These are phyloP conservation scores for Poeciliopsis paucimaculata DNA, from an alignment of 2,797 vertebrate species.

Conservation along the genomic window DNA sequence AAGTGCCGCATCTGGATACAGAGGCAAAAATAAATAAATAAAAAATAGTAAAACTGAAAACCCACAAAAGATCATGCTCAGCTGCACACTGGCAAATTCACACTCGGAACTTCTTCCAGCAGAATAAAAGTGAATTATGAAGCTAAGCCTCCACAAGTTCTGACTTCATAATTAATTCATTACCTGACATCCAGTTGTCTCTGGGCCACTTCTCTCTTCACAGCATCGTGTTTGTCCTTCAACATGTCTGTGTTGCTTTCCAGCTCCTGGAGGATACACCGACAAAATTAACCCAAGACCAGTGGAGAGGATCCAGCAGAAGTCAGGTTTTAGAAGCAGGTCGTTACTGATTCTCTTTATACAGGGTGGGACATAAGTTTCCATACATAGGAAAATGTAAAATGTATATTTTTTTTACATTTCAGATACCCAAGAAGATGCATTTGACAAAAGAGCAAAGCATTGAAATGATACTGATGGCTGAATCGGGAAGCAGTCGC, in stretches of 20 bases:
- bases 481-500: too few relatives aligned
- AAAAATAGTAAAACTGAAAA: neutral
- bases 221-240: slow-evolving; percentile 84
- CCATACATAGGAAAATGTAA: too few relatives aligned
- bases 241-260: slow-evolving; percentile 78
- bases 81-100: neutral
- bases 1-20: neutral
- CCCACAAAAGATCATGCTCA: neutral
- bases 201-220: slow-evolving; percentile 85
- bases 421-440: too few relatives aligned
- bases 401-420: too few relatives aligned
- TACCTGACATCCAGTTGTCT: slow-evolving; percentile 85
- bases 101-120: neutral
- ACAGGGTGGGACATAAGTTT: too few relatives aligned
- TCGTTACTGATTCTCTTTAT: neutral
- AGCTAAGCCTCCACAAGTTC: neutral
- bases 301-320: slow-evolving; percentile 8
- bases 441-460: too few relatives aligned
- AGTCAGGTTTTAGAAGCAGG: neutral
- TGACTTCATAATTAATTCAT: neutral
- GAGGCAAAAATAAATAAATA: neutral
- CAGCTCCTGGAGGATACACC: slow-evolving; percentile 76
- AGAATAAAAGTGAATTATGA: neutral
- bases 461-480: too few relatives aligned
- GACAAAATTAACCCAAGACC: slow-evolving; percentile 16